Base-by-base conservation (phyloP, 92 coral and sea anemone species). In the Porites divaricata region DNA sequence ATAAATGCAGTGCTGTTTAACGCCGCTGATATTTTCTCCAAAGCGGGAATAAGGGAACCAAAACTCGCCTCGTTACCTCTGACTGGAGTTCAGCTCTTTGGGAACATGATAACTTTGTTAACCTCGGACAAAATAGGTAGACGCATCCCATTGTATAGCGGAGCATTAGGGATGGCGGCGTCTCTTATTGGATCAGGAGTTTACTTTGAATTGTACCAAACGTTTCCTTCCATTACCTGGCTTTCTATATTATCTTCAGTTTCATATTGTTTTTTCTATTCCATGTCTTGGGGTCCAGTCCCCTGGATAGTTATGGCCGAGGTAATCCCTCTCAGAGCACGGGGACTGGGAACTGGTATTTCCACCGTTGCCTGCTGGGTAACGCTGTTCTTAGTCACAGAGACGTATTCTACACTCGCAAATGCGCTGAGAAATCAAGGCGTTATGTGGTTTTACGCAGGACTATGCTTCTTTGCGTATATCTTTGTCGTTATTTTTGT, bases 221-320 rank as follows among this genome's bases (percentile, higher is more conserved):
- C 24, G 13, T 54, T 69, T 11, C 6, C 26, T 51, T 10, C 17
- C 0, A 67, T 90, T 59, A 69, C 97, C 12, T 90, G 94, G 93
- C 80, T 96, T 26, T 81, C 98, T 13, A 75, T 94, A 12, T 54
- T 89, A 54, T 80, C 87, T 63, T 75, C 92, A 8, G 70, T 91
- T 25, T 14, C 92, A 67, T 96, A 77, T 41, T 84, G 78, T 56
- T 63, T 90, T 21, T 86, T 85, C 26, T 96, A 90, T 76, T 73
- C 96, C 57, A 2, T 94, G 48, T 93, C 96, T 8, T 94, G 98
- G 98, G 98, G 98, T 7, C 99, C 99, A 9, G 78, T 94, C 56
- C 98, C 98, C 0, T 94, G 99, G 99, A 78, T 96, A 6, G 82
- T 90, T 7, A 96, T 94, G 99, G 84, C 95, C 1, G 99, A 94